Evolutionary conservation across 53 echinoderm and acorn worm species (phyloP).

Genomic region (Hippasteria phrygiana): DNA sequence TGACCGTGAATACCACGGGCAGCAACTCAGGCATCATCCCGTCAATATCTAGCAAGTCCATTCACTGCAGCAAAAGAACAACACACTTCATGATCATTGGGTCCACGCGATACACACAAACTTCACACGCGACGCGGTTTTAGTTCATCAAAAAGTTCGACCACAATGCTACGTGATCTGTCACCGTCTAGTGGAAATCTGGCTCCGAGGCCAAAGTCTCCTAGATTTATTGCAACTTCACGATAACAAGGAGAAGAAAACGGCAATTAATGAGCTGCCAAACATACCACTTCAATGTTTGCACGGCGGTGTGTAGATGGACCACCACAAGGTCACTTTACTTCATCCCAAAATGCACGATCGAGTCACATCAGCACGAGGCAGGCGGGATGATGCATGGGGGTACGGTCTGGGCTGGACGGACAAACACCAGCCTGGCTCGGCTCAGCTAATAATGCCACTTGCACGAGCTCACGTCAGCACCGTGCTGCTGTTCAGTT

Average conservation of each 20-base stretch:
- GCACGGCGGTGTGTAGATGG: background rate
- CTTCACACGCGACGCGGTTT: background rate
- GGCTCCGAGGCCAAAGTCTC: background rate
- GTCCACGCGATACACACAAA: background rate
- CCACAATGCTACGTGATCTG: background rate
- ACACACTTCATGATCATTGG: background rate
- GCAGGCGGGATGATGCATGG: too few relatives aligned
- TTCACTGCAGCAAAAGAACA: background rate
- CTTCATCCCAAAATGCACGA: slow-evolving; percentile 15
- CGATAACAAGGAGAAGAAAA: slow-evolving; percentile 3
- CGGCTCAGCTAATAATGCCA: too few relatives aligned
- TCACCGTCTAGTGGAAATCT: background rate
- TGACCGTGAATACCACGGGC: slow-evolving; percentile 59
- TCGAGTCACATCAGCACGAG: background rate
- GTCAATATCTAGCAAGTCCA: background rate
- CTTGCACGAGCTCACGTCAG: background rate
- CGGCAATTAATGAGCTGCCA: background rate
- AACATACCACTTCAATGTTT: background rate
- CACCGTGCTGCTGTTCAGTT: background rate
- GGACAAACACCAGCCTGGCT: too few relatives aligned
- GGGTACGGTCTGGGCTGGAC: too few relatives aligned
- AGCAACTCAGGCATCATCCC: slow-evolving; percentile 60
- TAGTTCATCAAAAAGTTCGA: background rate
- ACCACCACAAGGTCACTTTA: slow-evolving; percentile 15
- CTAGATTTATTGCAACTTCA: slow-evolving; percentile 11